phyloP scores from a whole-genome alignment of 2,113 vertebrate genomes.

The Hyperopisus bebe region DNA sequence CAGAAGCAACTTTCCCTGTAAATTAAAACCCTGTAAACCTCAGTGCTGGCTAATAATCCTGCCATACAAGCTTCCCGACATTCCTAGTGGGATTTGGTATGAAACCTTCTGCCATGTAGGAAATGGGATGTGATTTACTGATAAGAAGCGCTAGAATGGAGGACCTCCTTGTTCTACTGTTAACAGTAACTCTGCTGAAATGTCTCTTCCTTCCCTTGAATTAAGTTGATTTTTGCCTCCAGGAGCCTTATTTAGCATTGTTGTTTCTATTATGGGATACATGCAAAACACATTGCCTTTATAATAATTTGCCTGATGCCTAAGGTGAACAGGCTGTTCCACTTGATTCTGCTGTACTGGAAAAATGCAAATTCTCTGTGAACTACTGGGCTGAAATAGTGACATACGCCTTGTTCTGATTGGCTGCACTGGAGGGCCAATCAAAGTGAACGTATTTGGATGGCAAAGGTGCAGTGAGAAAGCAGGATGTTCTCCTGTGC shows the following conservation, averaged over 20 bases:
- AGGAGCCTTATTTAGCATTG: neutral
- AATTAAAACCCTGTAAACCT: neutral
- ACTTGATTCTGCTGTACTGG: neutral
- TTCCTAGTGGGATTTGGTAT: neutral
- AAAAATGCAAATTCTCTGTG: neutral
- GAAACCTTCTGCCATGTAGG: neutral
- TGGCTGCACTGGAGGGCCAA: neutral
- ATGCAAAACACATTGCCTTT: neutral
- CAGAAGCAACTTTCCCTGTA: neutral
- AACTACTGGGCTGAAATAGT: neutral
- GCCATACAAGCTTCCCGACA: neutral
- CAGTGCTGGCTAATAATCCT: neutral
- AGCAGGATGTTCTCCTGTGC: neutral
- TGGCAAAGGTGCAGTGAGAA: neutral
- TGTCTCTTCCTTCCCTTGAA: neutral
- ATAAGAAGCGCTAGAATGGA: neutral
- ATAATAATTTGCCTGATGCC: neutral
- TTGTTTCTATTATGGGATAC: neutral
- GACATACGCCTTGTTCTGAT: neutral
- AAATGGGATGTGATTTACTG: neutral
- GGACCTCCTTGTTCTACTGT: neutral
- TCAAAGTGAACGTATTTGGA: neutral
- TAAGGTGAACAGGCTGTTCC: neutral
- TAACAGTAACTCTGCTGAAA: neutral
- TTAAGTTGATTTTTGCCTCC: neutral